Conservation (phyloP, 37 sponge, comb jelly and placozoan species). For the Amphimedon queenslandica region DNA sequence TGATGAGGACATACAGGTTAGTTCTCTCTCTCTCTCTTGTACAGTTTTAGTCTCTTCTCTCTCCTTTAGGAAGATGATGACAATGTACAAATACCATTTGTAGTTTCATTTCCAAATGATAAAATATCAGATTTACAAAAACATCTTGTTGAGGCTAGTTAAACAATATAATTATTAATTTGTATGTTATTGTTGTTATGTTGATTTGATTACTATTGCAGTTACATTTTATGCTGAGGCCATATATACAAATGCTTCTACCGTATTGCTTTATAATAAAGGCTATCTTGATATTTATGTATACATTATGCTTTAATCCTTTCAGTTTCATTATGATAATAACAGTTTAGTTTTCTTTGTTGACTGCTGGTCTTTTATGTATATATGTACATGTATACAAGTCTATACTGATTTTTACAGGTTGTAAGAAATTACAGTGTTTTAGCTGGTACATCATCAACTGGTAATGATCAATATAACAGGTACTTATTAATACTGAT, state of each 20-base stretch:
- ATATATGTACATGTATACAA: not conserved
- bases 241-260: too few species aligned
- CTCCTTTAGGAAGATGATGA: not conserved
- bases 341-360: too few species aligned
- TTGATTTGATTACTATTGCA: too few species aligned
- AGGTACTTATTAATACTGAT: conserved; percentile 21
- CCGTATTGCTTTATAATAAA: too few species aligned
- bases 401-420: conserved; percentile 8
- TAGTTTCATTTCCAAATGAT: not conserved
- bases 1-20: conserved; percentile 3
- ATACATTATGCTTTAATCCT: too few species aligned
- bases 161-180: too few species aligned
- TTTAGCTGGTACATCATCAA: conserved; percentile 10
- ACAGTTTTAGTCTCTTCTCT: not conserved
- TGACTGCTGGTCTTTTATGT: not conserved
- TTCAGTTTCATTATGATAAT: too few species aligned
- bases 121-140: not conserved
- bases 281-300: too few species aligned
- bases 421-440: conserved; percentile 37
- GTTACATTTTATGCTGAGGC: too few species aligned
- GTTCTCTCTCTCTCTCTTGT: not conserved
- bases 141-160: too few species aligned
- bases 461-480: conserved; percentile 26
- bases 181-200: too few species aligned
- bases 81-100: not conserved